A percentile compares a stretch with the other conserved stretches of the same genome.
Conservation (phyloP, 2,113 vertebrate genomes). For the Gymnobelideus leadbeateri region DNA sequence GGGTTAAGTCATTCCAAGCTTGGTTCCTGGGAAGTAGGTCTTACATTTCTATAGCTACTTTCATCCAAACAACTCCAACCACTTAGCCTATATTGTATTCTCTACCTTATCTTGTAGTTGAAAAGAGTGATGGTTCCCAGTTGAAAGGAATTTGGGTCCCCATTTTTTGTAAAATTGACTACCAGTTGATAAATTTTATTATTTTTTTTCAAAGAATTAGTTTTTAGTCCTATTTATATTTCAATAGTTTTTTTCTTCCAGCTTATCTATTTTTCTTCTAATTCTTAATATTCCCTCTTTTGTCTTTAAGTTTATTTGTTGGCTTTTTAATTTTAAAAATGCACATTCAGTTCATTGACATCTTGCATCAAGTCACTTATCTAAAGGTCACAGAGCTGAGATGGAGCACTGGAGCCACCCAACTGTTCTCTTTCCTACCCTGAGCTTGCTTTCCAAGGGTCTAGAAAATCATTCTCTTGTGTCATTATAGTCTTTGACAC, state of each 20-base stretch:
- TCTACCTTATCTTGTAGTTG: not conserved
- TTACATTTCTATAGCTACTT: not conserved
- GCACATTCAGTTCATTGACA: no score
- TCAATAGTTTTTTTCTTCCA: no score
- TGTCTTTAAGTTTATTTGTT: no score
- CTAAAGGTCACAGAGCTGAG: not conserved
- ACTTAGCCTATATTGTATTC: not conserved
- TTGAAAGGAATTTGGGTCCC: not conserved
- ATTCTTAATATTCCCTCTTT: no score
- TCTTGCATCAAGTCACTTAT: not conserved
- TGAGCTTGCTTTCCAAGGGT: not conserved
- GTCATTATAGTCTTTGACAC: not conserved
- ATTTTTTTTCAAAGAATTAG: no score
- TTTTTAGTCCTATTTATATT: no score
- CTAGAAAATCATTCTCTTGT: not conserved
- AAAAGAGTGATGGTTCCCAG: not conserved
- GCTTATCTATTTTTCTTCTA: no score
- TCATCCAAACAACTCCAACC: not conserved
- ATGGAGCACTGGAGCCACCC: not conserved
- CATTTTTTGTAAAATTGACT: no score
- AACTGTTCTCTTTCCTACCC: not conserved
- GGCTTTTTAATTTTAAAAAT: no score
- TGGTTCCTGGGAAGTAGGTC: not conserved
- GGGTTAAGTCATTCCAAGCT: not conserved
- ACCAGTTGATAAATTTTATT: no score